Base-by-base conservation (phyloP, 2,888 invertebrate genomes). In the Cephus runcator region DNA sequence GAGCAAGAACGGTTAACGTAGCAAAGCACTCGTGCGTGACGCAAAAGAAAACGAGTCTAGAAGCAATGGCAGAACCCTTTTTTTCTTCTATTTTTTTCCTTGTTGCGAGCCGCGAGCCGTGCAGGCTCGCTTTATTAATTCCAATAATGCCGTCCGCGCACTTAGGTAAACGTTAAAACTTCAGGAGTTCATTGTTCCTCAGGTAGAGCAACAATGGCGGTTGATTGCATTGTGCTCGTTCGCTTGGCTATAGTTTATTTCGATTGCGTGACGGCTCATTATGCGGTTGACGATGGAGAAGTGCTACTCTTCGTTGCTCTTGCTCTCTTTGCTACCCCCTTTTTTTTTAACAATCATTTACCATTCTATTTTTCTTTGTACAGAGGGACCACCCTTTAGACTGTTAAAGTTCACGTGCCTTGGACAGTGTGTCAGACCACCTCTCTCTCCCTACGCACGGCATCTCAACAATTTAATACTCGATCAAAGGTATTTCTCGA, bases 191-290 rank as follows among this genome's bases (percentile, higher is more conserved):
- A 79, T 80, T 80, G 80, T 79, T 81, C 79, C 78, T 56, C 69
- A 79, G 79, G 79, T 78, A 78, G 73, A 77, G 79, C 78, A 80
- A 84, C 83, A 85, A 86, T 85, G 79, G 82, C 81, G 81, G 82
- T 83, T 85, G 83, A 85, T 84, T 83, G 83, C 82, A 85, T 86
- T 85, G 83, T 84, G 79, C 71, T 31, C 4, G 71, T 34, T 15
- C 31, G 31, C 23, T 71, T 71, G 31, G 71, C 71, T 71, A 34
- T 71, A 71, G 71, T 71, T 71, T 71, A 71, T 71, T 71, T 71
- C 71, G 15, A 71, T 71, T 69, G 69, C 71, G 71, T 11, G 23
- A 56, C 23, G 31, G 31, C 71, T 71, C 71, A 23, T 71, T 71
- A 71, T 71, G 71, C 31, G 12, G 31, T 71, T 31, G 31, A 31